Base-by-base conservation (phyloP, 2,797 vertebrate species). In the Pangasius krempfi region DNA sequence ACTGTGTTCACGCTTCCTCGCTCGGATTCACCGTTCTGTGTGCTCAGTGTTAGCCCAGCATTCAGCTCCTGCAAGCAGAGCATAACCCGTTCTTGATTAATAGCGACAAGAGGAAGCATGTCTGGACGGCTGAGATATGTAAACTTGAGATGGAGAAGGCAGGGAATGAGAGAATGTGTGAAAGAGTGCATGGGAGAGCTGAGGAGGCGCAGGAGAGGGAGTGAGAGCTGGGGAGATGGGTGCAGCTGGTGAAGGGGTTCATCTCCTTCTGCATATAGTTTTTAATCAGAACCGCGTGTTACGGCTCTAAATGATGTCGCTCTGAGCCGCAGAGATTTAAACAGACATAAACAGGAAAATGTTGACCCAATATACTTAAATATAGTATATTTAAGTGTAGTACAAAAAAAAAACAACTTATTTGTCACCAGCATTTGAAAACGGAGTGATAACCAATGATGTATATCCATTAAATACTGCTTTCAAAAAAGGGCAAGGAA, bases 221-320 rank as follows among this genome's bases (percentile, higher is more conserved):
- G 80, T 52, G 84, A 40, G 70, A 88, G 52, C 30, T 94, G 96
- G 97, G 95, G 97, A 96, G 95, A 96, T 96, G 93, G 97, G 97
- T 96, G 96, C 96, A 96, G 96, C 96, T 97, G 97, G 97, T 97
- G 94, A 96, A 95, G 96, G 95, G 97, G 97, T 97, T 95, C 94
- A 93, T 96, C 95, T 95, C 92, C 95, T 92, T 84, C 64, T 91
- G 58, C 93, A 85, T 94, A 94, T 91, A 91, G 95, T 92, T 95
- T 94, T 92, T 93, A 87, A 88, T 90, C 68, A 66, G 68, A 86
- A 56, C 68, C n/a, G 84, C 84, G 83, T 82, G 82, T 88, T 84
- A 64, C 33, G 75, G 13, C 66, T 88, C n/a, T 22, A 76, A 54
- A 80, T 68, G 75, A 84, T 86, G 68, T 84, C 54, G 22, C 52